Evolutionary conservation across 2,113 vertebrate species (phyloP).

Genomic region (Siniperca chuatsi): DNA sequence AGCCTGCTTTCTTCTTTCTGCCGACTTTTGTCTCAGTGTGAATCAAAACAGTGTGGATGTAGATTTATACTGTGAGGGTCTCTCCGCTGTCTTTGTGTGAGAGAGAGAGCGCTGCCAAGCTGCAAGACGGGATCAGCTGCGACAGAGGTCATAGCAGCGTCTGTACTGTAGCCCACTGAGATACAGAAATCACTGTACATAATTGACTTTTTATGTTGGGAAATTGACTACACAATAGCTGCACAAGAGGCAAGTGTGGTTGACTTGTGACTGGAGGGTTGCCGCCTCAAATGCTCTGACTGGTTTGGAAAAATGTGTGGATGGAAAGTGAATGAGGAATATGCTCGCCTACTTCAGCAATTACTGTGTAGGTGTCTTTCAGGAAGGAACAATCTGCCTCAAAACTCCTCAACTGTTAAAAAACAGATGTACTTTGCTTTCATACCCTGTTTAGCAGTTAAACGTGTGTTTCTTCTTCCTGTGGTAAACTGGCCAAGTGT

Average conservation of each 20-base stretch:
- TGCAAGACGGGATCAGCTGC: background rate
- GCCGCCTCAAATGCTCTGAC: slow-evolving; percentile 6
- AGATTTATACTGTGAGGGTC: background rate
- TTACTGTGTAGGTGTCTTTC: slow-evolving; percentile 41
- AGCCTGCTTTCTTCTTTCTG: slow-evolving; percentile 16
- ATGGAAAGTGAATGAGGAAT: slow-evolving; percentile 57
- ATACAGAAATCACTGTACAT: background rate
- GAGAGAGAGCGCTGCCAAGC: background rate
- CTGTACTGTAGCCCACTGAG: background rate
- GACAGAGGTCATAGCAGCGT: background rate
- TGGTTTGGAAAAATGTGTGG: slow-evolving; percentile 57
- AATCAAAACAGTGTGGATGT: slow-evolving; percentile 15
- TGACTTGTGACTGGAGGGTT: background rate
- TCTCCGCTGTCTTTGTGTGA: background rate
- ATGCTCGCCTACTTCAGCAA: background rate
- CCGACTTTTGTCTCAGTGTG: background rate
- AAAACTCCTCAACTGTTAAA: background rate
- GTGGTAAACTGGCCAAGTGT: background rate
- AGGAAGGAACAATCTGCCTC: slow-evolving; percentile 8
- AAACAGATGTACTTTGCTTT: slow-evolving; percentile 14
- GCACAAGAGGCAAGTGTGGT: slow-evolving; percentile 7
- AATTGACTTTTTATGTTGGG: background rate
- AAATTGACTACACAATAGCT: background rate
- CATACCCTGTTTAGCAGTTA: background rate
- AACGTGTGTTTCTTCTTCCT: background rate